These are phyloP conservation scores for Catotricha subobsoleta DNA, from an alignment of 2,888 invertebrate genomes.

Conservation along the genomic window DNA sequence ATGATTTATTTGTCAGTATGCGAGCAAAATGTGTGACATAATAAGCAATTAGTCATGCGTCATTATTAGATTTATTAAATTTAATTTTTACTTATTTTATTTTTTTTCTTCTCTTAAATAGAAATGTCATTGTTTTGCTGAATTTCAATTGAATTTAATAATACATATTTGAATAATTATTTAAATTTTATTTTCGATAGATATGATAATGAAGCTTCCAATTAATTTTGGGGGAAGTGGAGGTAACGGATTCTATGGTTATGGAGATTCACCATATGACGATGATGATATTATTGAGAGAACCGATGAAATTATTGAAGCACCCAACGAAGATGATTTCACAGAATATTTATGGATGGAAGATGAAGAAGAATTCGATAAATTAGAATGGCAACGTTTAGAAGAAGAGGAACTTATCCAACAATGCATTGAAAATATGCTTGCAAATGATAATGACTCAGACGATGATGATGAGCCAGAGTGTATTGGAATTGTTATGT, in stretches of 20 bases:
- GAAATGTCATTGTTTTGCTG: too few relatives aligned
- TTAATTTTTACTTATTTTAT: too few relatives aligned
- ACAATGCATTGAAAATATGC: constrained; percentile 70
- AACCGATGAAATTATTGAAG: constrained; percentile 15
- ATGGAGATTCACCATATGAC: constrained; percentile 18
- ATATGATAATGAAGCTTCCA: constrained; percentile 29
- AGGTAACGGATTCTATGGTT: constrained; percentile 13
- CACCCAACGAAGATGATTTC: constrained; percentile 34
- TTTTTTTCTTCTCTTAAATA: too few relatives aligned
- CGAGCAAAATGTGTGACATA: too few relatives aligned
- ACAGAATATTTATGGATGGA: constrained; percentile 92
- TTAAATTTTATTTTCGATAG: background rate
- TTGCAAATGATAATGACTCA: constrained; percentile 54
- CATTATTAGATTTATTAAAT: too few relatives aligned
- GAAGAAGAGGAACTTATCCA: constrained; percentile 79
- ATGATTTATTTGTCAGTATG: too few relatives aligned
- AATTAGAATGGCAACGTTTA: constrained; percentile 67
- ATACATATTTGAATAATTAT: background rate
- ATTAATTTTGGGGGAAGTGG: too few relatives aligned
- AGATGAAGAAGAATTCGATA: constrained; percentile 81
- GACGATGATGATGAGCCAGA: constrained; percentile 21
- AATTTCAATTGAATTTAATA: too few relatives aligned
- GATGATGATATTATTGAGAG: constrained; percentile 18
- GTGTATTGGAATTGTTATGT: background rate
- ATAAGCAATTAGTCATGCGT: too few relatives aligned